Conservation (phyloP, 2,888 invertebrate genomes). For the Sabatieria punctata region DNA sequence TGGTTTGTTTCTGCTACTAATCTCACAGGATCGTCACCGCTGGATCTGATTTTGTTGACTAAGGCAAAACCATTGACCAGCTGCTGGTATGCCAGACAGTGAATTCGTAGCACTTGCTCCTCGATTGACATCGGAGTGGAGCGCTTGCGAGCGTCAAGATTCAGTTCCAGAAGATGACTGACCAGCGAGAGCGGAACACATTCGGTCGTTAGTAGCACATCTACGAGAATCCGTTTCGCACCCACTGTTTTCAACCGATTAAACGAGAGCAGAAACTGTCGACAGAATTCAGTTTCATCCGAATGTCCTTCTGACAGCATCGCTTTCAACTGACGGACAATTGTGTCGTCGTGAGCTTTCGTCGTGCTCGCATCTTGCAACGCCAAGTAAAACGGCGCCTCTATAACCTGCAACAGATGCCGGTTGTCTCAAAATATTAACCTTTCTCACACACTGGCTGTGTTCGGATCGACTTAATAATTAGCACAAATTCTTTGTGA, state of each 20-base stretch:
- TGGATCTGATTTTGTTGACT: neutral
- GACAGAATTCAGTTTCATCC: neutral
- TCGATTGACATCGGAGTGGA: too few species aligned
- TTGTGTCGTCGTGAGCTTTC: conserved; percentile 19
- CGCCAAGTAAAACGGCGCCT: conserved; percentile 21
- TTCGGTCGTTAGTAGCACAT: too few species aligned
- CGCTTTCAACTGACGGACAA: conserved; percentile 14
- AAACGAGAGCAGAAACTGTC: too few species aligned
- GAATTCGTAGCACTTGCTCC: neutral
- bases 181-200: too few species aligned
- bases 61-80: conserved; percentile 4
- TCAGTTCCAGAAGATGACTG: too few species aligned
- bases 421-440: too few species aligned
- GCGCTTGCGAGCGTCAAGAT: too few species aligned
- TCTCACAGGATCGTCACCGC: neutral
- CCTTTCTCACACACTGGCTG: neutral
- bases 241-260: too few species aligned
- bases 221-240: too few species aligned
- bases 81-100: neutral
- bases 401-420: conserved; percentile 9
- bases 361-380: conserved; percentile 13
- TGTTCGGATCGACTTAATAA: neutral
- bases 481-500: neutral
- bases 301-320: neutral
- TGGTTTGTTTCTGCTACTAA: too few species aligned